Percentiles rank a stretch among this genome's conserved stretches.
Evolutionary conservation across 2,797 vertebrate species (phyloP).

Genomic region (Semaprochilodus insignis): DNA sequence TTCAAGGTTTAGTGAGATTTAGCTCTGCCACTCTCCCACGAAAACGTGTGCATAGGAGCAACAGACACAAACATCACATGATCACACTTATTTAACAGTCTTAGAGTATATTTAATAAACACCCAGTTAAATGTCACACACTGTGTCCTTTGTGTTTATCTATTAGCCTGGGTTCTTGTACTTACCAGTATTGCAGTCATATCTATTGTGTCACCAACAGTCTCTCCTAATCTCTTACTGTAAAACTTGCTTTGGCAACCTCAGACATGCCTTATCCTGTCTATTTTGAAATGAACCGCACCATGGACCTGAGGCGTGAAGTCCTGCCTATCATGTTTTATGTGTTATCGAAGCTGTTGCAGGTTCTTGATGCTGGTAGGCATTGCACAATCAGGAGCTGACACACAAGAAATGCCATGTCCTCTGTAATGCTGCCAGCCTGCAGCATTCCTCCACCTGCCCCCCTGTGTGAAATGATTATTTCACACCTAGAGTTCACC

Average conservation of each 20-base stretch:
- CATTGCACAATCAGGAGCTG: conserved; percentile 67
- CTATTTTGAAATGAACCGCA: conserved; percentile 35
- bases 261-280: conserved; percentile 65
- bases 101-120: conserved; percentile 3
- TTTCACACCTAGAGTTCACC: conserved; percentile 54
- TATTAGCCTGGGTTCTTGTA: conserved; percentile 11
- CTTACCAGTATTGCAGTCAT: conserved; percentile 32
- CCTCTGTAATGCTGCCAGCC: conserved; percentile 43
- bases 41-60: conserved; percentile 22
- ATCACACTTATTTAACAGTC: neutral
- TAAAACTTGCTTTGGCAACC: conserved; percentile 52
- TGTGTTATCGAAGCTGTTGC: conserved; percentile 69
- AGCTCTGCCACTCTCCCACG: conserved; percentile 52
- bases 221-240: conserved; percentile 27
- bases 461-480: conserved; percentile 43
- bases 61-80: conserved; percentile 18
- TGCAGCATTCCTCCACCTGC: conserved; percentile 46
- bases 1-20: conserved; percentile 51
- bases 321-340: conserved; percentile 67
- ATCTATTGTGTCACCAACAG: conserved; percentile 43
- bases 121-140: neutral
- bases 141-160: neutral
- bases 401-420: conserved; percentile 53
- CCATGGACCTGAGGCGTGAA: conserved; percentile 67
- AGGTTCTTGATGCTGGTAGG: conserved; percentile 61